phyloP scores from a whole-genome alignment of 2,888 invertebrate genomes.

The Coronaproctus castanopsis region DNA sequence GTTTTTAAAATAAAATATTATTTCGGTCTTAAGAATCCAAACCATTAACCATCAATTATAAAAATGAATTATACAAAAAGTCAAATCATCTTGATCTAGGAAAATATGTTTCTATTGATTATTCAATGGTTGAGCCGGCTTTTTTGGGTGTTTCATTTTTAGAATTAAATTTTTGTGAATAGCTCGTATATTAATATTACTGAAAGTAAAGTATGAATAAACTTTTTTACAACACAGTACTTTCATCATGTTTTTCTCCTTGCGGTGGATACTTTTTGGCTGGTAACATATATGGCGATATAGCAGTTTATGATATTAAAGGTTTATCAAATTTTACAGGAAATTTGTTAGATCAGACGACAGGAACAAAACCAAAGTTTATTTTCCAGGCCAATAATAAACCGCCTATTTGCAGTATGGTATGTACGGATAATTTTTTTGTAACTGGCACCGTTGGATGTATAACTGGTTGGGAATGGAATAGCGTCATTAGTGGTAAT shows the following conservation, averaged over 20 bases:
- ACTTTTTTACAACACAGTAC: conserved; percentile 56
- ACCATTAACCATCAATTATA: no score
- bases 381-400: conserved; percentile 39
- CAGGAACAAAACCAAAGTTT: conserved; percentile 26
- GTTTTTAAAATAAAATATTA: no score
- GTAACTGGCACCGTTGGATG: conserved; percentile 44
- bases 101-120: no score
- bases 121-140: no score
- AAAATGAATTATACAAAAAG: no score
- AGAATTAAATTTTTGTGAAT: no score
- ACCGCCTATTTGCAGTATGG: conserved; percentile 45
- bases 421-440: conserved; percentile 42
- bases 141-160: no score
- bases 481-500: conserved; percentile 27
- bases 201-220: conserved; percentile 29
- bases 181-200: no score
- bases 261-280: conserved; percentile 63
- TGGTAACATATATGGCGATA: conserved; percentile 65
- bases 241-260: conserved; percentile 61
- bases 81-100: no score
- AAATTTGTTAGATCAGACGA: conserved; percentile 7
- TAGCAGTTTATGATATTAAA: conserved; percentile 37
- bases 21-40: no score
- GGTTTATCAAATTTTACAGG: neutral
- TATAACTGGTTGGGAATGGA: conserved; percentile 58